These are phyloP conservation scores for Campoletis sonorensis DNA, from an alignment of 1,140 invertebrate species.

Conservation along the genomic window DNA sequence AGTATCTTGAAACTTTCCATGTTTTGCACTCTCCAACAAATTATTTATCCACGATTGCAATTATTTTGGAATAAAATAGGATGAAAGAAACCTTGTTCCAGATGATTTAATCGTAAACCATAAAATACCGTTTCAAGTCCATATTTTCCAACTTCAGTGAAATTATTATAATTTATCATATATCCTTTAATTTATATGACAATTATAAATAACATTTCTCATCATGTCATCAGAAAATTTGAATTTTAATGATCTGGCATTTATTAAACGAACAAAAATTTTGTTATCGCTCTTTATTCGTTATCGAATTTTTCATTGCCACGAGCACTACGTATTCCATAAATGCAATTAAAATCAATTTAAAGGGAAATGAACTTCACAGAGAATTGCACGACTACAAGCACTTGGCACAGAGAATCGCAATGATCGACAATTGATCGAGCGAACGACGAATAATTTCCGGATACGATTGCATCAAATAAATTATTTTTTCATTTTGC, in stretches of 20 bases:
- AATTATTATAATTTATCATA: too few species aligned
- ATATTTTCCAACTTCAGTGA: too few species aligned
- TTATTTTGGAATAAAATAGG: too few species aligned
- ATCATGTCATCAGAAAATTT: neutral
- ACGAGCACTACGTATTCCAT: neutral
- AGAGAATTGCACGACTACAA: neutral
- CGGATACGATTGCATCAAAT: conserved; percentile 49
- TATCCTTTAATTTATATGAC: neutral
- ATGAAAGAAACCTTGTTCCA: too few species aligned
- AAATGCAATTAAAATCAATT: neutral
- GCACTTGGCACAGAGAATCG: neutral
- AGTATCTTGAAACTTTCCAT: too few species aligned
- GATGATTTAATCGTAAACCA: too few species aligned
- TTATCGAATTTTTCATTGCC: too few species aligned
- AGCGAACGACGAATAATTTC: conserved; percentile 53
- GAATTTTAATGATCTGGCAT: neutral
- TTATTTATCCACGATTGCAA: too few species aligned
- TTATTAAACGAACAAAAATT: too few species aligned
- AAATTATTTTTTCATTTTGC: neutral
- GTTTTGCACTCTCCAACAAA: too few species aligned
- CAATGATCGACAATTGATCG: conserved; percentile 37
- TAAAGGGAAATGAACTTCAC: neutral
- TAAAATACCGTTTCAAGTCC: too few species aligned
- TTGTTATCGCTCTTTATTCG: too few species aligned
- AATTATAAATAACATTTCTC: neutral